Base-by-base conservation (phyloP, 2,888 invertebrate genomes). In the Drosophila colorata region DNA sequence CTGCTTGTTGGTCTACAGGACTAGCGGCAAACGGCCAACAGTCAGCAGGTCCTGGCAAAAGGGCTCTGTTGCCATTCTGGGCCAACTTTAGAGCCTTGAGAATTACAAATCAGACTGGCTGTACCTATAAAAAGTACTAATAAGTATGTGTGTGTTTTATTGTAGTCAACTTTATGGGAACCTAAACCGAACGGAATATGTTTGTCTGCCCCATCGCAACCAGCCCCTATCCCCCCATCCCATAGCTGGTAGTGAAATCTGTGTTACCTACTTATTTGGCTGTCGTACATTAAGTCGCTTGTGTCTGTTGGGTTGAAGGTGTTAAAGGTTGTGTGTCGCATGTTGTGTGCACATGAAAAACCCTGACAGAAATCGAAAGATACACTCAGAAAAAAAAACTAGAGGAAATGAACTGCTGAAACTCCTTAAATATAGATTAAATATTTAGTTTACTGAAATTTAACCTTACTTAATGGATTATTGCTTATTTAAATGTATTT, bases 21-120 rank as follows among this genome's bases (percentile, higher is more conserved):
- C 20, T 28, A 43, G 33, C 40, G 23, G 43, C 37, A 4, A 43
- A 37, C 40, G 23, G 43, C 37, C 4, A 20, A 20, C 20, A 28
- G 25, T 28, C 49, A 31, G 37, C 23, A 31, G 25, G 35, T 13
- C 8, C 23, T 25, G 44, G 23, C 28, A n/a, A 20, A 9, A 11
- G 49, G 49, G 18, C 28, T 43, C 53, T 28, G 40, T 40, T 55
- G 61, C 49, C 52, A 64, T 70, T 52, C 53, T 49, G 61, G 44
- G 63, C 52, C 64, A 79, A 85, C 69, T 83, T 84, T 79, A 81
- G 87, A 80, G 84, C 79, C 84, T 78, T 76, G 85, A 80, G 81
- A 83, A 87, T 83, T 80, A 88, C 85, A 88, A 88, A 90, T 89
- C 88, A 90, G 90, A 76, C 87, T 78, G 78, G 60, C 48, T 55